These are phyloP conservation scores for Eptesicus fuscus DNA, from an alignment of 2,113 vertebrate genomes.

Conservation along the genomic window DNA sequence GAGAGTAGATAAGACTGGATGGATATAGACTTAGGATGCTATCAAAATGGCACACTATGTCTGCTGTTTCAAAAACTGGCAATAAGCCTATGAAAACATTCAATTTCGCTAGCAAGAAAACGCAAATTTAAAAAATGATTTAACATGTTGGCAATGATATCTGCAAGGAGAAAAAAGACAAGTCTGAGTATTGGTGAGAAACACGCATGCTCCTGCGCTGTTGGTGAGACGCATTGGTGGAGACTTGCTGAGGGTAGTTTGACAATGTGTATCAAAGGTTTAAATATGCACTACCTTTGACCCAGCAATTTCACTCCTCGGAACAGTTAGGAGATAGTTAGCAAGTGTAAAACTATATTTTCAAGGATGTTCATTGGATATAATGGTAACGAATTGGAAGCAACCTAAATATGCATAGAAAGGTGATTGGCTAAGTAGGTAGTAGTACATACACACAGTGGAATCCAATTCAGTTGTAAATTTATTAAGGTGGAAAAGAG, in stretches of 20 bases:
- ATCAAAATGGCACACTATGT: not conserved
- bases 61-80: not conserved
- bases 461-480: not conserved
- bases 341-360: not conserved
- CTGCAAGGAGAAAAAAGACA: not conserved
- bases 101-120: slow-evolving; percentile 12
- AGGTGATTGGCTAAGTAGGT: not conserved
- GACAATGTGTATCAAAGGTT: not conserved
- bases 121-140: not conserved
- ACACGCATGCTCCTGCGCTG: not conserved
- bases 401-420: not conserved
- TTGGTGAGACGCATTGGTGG: not conserved
- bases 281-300: not conserved
- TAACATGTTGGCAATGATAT: not conserved
- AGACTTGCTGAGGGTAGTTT: not conserved
- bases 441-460: not conserved
- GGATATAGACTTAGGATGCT: not conserved
- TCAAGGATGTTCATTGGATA: not conserved
- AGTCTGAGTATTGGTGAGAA: not conserved
- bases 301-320: not conserved
- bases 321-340: not conserved
- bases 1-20: not conserved
- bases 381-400: not conserved
- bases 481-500: not conserved
- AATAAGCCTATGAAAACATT: not conserved